These are phyloP conservation scores for Centropyge bicolor DNA, from an alignment of 2,797 vertebrate genomes.

Conservation along the genomic window DNA sequence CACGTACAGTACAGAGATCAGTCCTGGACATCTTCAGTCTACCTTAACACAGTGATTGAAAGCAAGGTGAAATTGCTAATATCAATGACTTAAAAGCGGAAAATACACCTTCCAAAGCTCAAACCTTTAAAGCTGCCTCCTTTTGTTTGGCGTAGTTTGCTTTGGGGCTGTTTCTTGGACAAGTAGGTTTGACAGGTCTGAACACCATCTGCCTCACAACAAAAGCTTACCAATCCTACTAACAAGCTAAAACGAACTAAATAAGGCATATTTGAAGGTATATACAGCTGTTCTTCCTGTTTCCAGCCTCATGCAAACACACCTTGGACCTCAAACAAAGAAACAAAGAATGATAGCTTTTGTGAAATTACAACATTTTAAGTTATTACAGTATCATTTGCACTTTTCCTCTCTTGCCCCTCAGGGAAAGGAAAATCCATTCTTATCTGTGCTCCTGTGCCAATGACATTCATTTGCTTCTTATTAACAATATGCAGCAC, in stretches of 20 bases:
- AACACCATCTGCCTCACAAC: no score
- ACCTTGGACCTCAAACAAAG: no score
- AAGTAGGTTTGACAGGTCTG: no score
- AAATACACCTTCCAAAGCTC: not conserved
- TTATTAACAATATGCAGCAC: constrained; percentile 34
- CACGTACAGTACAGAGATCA: no score
- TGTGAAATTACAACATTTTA: not conserved
- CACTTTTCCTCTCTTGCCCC: not conserved
- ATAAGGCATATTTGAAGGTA: not conserved
- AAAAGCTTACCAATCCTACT: no score
- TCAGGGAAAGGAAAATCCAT: constrained; percentile 15
- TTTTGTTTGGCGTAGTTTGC: no score
- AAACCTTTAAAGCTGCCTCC: no score
- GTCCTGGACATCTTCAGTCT: no score
- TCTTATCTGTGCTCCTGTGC: constrained; percentile 3
- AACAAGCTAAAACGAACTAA: no score
- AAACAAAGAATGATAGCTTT: not conserved
- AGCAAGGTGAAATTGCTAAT: not conserved
- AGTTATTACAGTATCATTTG: constrained; percentile 22
- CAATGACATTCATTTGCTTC: constrained; percentile 4
- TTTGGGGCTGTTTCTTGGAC: no score
- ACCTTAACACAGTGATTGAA: not conserved
- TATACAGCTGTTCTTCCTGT: not conserved
- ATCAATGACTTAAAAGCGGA: not conserved
- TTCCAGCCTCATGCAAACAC: not conserved